Percentiles rank a stretch among this genome's conserved stretches.
These are phyloP conservation scores for Nansenia antarctica DNA, from an alignment of 2,113 vertebrate genomes.

Conservation along the genomic window DNA sequence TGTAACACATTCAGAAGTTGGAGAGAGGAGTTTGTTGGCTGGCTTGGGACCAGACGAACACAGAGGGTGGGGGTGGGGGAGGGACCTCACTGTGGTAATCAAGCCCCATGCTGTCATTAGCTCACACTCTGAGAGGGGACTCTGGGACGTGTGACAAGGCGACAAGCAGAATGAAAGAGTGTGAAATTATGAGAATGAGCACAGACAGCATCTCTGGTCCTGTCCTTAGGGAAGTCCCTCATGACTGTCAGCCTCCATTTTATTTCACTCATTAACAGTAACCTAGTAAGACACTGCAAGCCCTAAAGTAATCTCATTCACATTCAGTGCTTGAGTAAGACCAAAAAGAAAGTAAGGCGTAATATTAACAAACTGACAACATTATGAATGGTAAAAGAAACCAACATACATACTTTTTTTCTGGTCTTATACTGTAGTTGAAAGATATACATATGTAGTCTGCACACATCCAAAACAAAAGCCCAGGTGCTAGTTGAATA, in stretches of 20 bases:
- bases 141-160: slow-evolving; percentile 53
- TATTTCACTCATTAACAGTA: slow-evolving; percentile 40
- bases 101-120: slow-evolving; percentile 56
- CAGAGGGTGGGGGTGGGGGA: slow-evolving; percentile 18
- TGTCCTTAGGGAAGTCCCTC: slow-evolving; percentile 49
- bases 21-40: slow-evolving; percentile 32
- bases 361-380: too few species aligned
- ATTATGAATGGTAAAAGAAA: too few species aligned
- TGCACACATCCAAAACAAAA: too few species aligned
- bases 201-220: slow-evolving; percentile 57
- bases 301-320: slow-evolving; percentile 32
- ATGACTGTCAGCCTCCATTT: slow-evolving; percentile 60
- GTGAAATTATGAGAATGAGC: slow-evolving; percentile 62
- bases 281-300: slow-evolving; percentile 21
- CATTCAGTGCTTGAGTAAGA: slow-evolving; percentile 13
- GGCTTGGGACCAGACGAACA: slow-evolving; percentile 7
- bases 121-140: slow-evolving; percentile 45
- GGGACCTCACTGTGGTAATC: slow-evolving; percentile 56
- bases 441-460: too few species aligned
- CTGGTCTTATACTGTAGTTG: too few species aligned
- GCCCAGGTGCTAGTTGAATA: too few species aligned
- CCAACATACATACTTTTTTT: too few species aligned
- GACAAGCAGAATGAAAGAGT: slow-evolving; percentile 63
- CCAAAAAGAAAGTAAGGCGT: neutral
- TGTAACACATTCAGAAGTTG: slow-evolving; percentile 26